Conservation (phyloP, 2,797 vertebrate species). For the Iguana delicatissima region DNA sequence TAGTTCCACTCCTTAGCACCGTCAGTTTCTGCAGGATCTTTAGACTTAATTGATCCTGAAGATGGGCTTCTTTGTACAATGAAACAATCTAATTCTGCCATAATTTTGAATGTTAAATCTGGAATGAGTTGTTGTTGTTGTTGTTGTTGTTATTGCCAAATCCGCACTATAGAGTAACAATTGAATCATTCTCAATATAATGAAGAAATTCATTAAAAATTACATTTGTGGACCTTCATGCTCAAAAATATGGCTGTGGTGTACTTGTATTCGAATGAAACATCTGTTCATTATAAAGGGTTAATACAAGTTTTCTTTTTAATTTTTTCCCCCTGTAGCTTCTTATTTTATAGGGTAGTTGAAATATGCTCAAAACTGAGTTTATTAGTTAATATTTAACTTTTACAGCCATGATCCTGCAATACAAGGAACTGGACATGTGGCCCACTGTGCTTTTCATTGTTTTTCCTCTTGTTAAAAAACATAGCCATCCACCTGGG, state of each 20-base stretch:
- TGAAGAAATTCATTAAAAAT: not conserved
- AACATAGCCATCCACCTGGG: not conserved
- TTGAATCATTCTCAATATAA: constrained; percentile 8
- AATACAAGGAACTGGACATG: not conserved
- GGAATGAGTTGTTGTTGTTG: not conserved
- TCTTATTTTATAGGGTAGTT: not conserved
- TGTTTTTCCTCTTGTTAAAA: not conserved
- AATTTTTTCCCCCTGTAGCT: not conserved
- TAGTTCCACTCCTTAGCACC: not conserved
- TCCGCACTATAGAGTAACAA: not conserved
- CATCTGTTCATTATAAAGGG: not conserved
- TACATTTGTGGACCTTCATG: not conserved
- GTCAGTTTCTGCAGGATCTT: not conserved
- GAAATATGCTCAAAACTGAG: not conserved
- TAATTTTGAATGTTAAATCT: not conserved
- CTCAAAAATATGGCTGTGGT: not conserved
- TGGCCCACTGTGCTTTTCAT: not conserved
- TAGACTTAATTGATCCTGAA: not conserved
- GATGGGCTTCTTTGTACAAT: not conserved
- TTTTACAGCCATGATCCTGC: not conserved
- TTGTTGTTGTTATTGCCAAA: not conserved
- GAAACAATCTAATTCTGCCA: not conserved
- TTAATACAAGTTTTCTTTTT: not conserved
- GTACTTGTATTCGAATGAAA: not conserved
- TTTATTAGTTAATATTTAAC: not conserved